phyloP scores from a whole-genome alignment of 2,113 vertebrate genomes.

The Brevimyrus niger region DNA sequence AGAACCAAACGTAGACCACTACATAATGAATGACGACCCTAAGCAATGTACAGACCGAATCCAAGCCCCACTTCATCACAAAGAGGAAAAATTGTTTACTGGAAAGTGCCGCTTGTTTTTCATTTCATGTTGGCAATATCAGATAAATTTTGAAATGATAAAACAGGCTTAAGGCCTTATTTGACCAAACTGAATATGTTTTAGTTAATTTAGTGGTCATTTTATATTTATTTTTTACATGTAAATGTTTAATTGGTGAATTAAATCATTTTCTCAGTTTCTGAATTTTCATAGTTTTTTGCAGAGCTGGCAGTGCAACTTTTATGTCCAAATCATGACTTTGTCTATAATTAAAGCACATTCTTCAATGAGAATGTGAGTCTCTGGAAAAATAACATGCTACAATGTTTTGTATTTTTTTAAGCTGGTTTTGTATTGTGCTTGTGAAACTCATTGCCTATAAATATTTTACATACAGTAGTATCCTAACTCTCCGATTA shows the following conservation, averaged over 20 bases:
- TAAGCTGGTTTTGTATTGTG: slow-evolving; percentile 29
- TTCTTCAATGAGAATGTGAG: slow-evolving; percentile 22
- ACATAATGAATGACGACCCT: background rate
- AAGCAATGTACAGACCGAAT: background rate
- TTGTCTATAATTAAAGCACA: background rate
- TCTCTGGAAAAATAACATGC: slow-evolving; percentile 26
- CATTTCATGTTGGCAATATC: slow-evolving; percentile 25
- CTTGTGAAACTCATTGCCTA: background rate
- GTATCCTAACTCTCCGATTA: background rate
- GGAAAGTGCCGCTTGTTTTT: slow-evolving; percentile 21
- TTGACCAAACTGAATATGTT: slow-evolving; percentile 7
- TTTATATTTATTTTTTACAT: background rate
- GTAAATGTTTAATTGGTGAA: background rate
- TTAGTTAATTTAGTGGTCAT: background rate
- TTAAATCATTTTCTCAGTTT: background rate
- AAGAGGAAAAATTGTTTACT: slow-evolving; percentile 42
- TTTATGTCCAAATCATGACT: background rate
- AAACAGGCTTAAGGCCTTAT: background rate
- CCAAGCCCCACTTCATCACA: slow-evolving; percentile 10
- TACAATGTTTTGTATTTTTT: slow-evolving; percentile 25
- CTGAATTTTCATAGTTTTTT: background rate
- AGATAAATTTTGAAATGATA: background rate
- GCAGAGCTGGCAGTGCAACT: background rate
- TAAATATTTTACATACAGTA: background rate
- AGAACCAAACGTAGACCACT: slow-evolving; percentile 18